phyloP scores from a whole-genome alignment of 1,140 invertebrate genomes.

The Drosophila insularis region DNA sequence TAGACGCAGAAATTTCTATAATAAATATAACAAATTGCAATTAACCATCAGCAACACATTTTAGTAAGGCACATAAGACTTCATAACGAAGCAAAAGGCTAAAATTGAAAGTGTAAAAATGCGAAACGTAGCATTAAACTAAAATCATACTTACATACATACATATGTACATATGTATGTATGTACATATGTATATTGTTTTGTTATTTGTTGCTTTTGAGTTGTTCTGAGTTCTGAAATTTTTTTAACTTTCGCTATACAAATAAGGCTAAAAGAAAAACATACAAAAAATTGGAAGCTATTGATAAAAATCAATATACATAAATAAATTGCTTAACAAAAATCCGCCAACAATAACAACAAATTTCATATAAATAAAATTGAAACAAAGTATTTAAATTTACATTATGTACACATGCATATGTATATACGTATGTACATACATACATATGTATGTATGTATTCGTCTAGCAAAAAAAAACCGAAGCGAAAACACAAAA shows the following conservation, averaged over 20 bases:
- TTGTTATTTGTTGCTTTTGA: too few species aligned
- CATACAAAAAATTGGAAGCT: slow-evolving; percentile 40
- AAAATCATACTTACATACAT: too few species aligned
- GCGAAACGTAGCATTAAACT: too few species aligned
- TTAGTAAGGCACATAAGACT: too few species aligned
- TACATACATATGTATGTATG: slow-evolving; percentile 8
- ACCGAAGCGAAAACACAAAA: slow-evolving; percentile 31
- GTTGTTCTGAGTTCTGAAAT: slow-evolving; percentile 27
- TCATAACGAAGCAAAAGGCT: too few species aligned
- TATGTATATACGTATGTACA: neutral
- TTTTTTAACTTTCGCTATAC: slow-evolving; percentile 7
- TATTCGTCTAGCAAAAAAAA: slow-evolving; percentile 56
- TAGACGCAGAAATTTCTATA: too few species aligned
- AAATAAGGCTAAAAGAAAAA: neutral
- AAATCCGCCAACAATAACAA: slow-evolving; percentile 35
- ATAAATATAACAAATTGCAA: too few species aligned
- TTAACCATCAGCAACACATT: too few species aligned
- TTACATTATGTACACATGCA: neutral
- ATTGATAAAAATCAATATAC: slow-evolving; percentile 26
- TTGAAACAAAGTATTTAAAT: neutral
- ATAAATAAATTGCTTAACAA: slow-evolving; percentile 54
- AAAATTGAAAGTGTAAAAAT: too few species aligned
- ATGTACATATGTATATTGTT: too few species aligned
- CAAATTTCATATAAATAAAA: slow-evolving; percentile 1
- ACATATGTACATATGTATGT: too few species aligned